Evolutionary conservation across 2,888 invertebrate genomes (phyloP).

Genomic region (Dryococelus australis): DNA sequence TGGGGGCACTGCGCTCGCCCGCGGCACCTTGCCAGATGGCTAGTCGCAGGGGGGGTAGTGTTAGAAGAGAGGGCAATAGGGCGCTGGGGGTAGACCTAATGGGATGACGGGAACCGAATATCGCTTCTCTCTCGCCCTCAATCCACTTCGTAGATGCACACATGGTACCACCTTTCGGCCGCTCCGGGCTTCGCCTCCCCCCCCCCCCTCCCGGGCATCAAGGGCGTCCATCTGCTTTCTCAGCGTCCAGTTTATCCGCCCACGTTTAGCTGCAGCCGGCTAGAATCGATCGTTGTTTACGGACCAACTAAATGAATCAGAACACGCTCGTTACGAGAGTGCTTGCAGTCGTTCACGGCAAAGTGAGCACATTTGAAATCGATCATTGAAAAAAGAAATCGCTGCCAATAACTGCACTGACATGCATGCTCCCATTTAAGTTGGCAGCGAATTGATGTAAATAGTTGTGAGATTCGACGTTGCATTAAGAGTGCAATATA

Average conservation of each 20-base stretch:
- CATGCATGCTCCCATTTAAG: too few relatives aligned
- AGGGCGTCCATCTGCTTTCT: too few relatives aligned
- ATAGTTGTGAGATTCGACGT: too few relatives aligned
- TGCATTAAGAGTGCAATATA: too few relatives aligned
- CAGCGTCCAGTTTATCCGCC: too few relatives aligned
- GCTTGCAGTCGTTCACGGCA: too few relatives aligned
- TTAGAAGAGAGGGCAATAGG: not conserved
- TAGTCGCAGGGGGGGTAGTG: not conserved
- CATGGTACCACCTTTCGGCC: not conserved
- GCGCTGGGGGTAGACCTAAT: too few relatives aligned
- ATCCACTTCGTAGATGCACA: not conserved
- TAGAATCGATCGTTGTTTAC: not conserved
- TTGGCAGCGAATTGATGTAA: too few relatives aligned
- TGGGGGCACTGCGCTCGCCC: not conserved
- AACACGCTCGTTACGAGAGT: too few relatives aligned
- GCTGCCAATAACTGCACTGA: too few relatives aligned
- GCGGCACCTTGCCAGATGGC: constrained; percentile 7
- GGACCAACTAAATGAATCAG: not conserved
- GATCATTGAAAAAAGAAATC: too few relatives aligned
- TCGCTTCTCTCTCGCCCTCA: not conserved
- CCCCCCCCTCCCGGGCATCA: not conserved
- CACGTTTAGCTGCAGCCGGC: not conserved
- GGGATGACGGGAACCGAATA: not conserved
- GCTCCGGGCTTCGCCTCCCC: not conserved
- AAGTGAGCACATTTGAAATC: too few relatives aligned